Conservation (phyloP, 2,888 invertebrate species). For the Lasioglossum calceatum region DNA sequence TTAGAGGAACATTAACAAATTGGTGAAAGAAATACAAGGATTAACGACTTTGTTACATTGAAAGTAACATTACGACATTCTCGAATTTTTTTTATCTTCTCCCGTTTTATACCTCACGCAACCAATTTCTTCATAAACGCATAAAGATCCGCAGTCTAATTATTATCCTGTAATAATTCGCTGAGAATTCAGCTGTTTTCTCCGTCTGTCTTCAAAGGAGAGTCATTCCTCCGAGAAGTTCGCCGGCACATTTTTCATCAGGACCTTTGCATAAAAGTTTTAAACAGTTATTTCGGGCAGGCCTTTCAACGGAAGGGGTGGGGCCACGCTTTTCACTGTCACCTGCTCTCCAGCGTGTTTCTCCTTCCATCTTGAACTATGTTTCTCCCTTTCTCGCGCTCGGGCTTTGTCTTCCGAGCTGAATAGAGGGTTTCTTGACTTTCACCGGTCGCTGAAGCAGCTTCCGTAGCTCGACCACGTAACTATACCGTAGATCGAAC, state of each 20-base stretch:
- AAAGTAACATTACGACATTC: too few species aligned
- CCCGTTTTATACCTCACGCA: too few species aligned
- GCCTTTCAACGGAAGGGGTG: not conserved
- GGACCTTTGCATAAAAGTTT: not conserved
- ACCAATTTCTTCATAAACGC: too few species aligned
- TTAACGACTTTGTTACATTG: too few species aligned
- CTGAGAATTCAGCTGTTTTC: too few species aligned
- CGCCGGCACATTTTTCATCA: not conserved
- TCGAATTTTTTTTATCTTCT: too few species aligned
- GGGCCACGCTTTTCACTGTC: not conserved
- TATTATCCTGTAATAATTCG: too few species aligned
- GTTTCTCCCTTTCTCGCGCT: not conserved
- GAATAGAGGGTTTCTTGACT: conserved; percentile 12
- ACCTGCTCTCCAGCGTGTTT: not conserved
- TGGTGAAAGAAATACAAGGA: too few species aligned
- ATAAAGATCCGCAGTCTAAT: too few species aligned
- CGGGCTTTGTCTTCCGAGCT: not conserved
- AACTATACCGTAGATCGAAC: not conserved
- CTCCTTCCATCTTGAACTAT: not conserved
- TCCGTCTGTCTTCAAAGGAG: not conserved
- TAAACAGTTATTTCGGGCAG: not conserved
- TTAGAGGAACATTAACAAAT: too few species aligned
- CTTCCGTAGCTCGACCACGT: not conserved
- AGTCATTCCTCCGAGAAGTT: not conserved
- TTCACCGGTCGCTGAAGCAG: not conserved